A percentile compares a stretch with the other conserved stretches of the same genome.
Evolutionary conservation across 2,113 vertebrate genomes (phyloP).

Genomic region (Pyrgilauda ruficollis): DNA sequence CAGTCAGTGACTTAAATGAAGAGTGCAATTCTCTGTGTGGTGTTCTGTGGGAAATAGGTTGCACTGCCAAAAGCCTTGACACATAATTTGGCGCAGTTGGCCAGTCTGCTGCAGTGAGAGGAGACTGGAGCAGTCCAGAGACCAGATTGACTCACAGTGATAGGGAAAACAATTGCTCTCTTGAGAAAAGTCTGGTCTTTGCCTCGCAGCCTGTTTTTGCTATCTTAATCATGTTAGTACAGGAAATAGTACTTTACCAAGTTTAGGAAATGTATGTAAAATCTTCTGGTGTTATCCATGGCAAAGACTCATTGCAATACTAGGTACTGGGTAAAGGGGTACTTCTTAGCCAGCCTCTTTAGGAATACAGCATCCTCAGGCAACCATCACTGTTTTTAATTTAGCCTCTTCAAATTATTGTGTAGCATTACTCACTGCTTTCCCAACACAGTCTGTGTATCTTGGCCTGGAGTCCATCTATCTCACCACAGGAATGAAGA

Average conservation of each 20-base stretch:
- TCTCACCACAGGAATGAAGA: conserved; percentile 41
- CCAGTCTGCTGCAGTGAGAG: background rate
- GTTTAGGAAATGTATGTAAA: background rate
- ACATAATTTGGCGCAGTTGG: background rate
- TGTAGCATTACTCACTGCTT: conserved; percentile 45
- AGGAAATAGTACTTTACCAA: background rate
- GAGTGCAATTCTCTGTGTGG: background rate
- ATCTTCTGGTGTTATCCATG: background rate
- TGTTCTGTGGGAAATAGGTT: conserved; percentile 4
- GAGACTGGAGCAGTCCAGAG: background rate
- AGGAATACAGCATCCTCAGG: background rate
- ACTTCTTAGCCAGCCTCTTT: background rate
- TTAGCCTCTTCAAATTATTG: conserved; percentile 3
- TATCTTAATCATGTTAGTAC: background rate
- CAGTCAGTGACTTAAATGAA: conserved; percentile 8
- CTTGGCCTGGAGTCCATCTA: conserved; percentile 14
- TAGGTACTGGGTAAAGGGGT: background rate
- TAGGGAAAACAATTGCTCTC: background rate
- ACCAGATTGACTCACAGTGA: background rate
- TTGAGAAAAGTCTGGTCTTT: background rate
- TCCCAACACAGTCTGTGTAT: conserved; percentile 37
- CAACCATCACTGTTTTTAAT: conserved; percentile 27
- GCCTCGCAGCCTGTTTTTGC: background rate
- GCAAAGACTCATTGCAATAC: background rate
- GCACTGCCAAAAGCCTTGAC: conserved; percentile 38